phyloP scores from a whole-genome alignment of 2,797 vertebrate species.

The Rhinichthys osculus region DNA sequence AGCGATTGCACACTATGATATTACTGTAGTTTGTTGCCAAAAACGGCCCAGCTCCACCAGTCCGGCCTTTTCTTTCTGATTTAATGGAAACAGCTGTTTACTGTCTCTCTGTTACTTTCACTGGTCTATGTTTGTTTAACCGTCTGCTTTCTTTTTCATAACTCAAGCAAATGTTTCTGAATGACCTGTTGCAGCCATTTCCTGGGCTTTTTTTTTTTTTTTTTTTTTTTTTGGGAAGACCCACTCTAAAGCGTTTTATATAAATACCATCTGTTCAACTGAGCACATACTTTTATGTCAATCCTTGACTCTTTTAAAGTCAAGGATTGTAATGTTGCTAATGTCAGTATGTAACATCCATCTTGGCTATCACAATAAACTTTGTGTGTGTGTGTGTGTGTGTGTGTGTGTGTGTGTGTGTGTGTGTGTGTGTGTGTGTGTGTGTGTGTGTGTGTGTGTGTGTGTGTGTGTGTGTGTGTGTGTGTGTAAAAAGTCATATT shows the following conservation, averaged over 20 bases:
- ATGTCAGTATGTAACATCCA: slow-evolving; percentile 1
- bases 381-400: not conserved
- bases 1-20: slow-evolving; percentile 52
- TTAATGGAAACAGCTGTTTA: slow-evolving; percentile 59
- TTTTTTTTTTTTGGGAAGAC: too few relatives aligned
- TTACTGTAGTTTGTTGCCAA: slow-evolving; percentile 24
- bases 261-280: slow-evolving; percentile 42
- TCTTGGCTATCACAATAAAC: not conserved
- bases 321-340: not conserved
- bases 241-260: slow-evolving; percentile 36
- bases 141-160: slow-evolving; percentile 51
- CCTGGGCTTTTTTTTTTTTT: too few relatives aligned
- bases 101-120: slow-evolving; percentile 33
- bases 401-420: not conserved
- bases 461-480: not conserved
- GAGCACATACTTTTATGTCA: slow-evolving; percentile 17
- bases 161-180: slow-evolving; percentile 57
- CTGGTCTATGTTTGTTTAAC: slow-evolving; percentile 52
- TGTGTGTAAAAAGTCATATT: not conserved
- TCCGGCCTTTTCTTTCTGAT: slow-evolving; percentile 21
- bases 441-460: not conserved
- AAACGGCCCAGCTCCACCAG: slow-evolving; percentile 13
- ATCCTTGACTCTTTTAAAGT: slow-evolving; percentile 6
- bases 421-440: not conserved
- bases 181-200: slow-evolving; percentile 36